Evolutionary conservation across 2,113 vertebrate species (phyloP), one percentile per base, ranked within the genome.

Genomic region (Microcebus lehilahytsara): DNA sequence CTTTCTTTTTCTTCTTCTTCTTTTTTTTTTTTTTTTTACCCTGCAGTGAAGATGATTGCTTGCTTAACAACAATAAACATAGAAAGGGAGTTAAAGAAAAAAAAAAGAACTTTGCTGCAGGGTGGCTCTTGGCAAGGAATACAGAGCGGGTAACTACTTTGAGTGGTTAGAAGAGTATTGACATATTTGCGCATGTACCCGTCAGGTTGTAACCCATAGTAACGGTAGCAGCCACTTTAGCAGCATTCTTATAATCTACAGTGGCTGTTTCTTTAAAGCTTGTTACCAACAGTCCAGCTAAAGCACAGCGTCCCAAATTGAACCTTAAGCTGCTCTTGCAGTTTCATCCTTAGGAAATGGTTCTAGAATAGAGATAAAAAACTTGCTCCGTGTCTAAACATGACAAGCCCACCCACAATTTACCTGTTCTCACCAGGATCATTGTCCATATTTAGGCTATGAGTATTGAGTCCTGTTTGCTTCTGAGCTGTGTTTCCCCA

Each of bases 81-180:
- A 85, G 69, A 92, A 84, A 95, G 37, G 27, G 42, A 74, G 14
- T 89, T 75, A 62, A 49, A 60, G 64, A 25, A 88, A 92, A 58
- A 40, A 74, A 42, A 85, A 75, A 75, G 1, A 85, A 17, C 56
- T 92, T 96, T 92, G 93, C 96, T 96, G 14, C 80, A 83, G 98
- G 98, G 89, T 98, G 92, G 78, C 71, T 69, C 19, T 97, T 96
- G 96, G 94, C 88, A 81, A 90, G 49, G 75, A 90, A 93, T 91
- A 79, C 83, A 94, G 86, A 88, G 8, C 91, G 25, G 85, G 42
- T 42, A 92, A 93, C 32, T 79, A 86, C 94, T 92, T 62, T 69
- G 79, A 56, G n/a, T 95, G 23, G 78, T 84, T 74, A 85, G 79
- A 56, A 62, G 94, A 71, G 9, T 91, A 89, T 95, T 93, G 58